These are phyloP conservation scores for Procavia capensis DNA, from an alignment of 2,113 vertebrate species.

Conservation along the genomic window DNA sequence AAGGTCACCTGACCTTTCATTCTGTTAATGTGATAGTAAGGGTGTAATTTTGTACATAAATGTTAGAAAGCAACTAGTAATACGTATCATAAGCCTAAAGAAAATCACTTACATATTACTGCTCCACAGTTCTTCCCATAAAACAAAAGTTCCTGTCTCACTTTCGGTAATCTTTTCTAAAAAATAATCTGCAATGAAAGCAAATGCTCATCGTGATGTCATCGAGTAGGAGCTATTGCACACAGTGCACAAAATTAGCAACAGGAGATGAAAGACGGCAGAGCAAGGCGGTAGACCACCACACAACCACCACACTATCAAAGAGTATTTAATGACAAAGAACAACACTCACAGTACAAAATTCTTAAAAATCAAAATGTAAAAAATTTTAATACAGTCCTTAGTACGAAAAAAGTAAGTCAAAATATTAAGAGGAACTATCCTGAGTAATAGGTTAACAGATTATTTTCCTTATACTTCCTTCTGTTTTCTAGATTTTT, in stretches of 20 bases:
- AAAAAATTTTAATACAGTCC: not conserved
- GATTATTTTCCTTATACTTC: not conserved
- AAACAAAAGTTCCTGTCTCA: not conserved
- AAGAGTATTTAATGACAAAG: not conserved
- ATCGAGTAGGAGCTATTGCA: not conserved
- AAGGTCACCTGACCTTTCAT: not conserved
- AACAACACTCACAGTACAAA: conserved; percentile 8
- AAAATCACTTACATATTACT: not conserved
- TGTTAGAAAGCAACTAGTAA: not conserved
- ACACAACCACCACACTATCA: not conserved
- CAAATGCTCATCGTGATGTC: not conserved
- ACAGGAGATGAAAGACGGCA: not conserved
- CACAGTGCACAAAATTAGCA: not conserved
- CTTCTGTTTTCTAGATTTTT: conserved; percentile 30
- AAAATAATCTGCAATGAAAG: conserved; percentile 18
- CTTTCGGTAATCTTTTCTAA: not conserved
- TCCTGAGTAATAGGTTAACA: not conserved
- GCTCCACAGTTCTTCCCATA: not conserved
- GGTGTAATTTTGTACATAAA: not conserved
- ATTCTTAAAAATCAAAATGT: not conserved
- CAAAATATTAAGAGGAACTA: conserved; percentile 13
- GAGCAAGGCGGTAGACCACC: not conserved
- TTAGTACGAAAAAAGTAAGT: not conserved
- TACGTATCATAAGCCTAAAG: not conserved
- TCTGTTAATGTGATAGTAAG: not conserved